These are phyloP conservation scores for Lemur catta DNA, from an alignment of 2,797 vertebrate genomes.

Conservation along the genomic window DNA sequence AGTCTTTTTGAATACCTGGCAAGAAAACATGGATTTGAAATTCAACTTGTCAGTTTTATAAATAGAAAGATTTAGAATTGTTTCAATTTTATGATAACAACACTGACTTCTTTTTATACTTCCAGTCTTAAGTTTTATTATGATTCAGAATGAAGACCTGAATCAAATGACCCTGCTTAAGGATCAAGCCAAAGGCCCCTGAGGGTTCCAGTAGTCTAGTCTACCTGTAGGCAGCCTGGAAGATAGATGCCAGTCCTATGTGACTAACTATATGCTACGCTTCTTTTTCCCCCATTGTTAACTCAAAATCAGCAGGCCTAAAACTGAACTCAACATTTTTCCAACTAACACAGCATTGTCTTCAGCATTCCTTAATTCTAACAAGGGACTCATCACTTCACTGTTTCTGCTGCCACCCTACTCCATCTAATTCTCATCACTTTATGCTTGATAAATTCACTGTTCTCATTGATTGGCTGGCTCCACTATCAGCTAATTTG, in stretches of 20 bases:
- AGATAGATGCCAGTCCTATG: not conserved
- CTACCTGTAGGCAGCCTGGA: not conserved
- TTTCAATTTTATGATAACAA: not conserved
- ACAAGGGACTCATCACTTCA: not conserved
- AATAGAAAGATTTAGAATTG: not conserved
- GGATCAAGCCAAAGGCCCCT: not conserved
- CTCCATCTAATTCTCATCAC: not conserved
- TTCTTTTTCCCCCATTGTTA: not conserved
- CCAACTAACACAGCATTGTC: not conserved
- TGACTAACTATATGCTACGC: not conserved
- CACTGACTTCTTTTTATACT: not conserved
- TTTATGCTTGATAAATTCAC: not conserved
- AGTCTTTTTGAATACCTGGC: not conserved
- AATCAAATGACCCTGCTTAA: not conserved
- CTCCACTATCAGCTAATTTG: not conserved
- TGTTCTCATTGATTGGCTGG: not conserved
- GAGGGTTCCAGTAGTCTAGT: not conserved
- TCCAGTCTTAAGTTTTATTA: not conserved
- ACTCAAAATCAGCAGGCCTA: not conserved
- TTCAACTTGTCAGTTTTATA: not conserved
- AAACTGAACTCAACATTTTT: not conserved
- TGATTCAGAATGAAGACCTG: not conserved
- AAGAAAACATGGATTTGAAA: not conserved
- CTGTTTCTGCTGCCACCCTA: not conserved
- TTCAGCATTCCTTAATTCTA: not conserved